phyloP scores from a whole-genome alignment of 2,113 vertebrate genomes.

The Campylorhamphus procurvoides region DNA sequence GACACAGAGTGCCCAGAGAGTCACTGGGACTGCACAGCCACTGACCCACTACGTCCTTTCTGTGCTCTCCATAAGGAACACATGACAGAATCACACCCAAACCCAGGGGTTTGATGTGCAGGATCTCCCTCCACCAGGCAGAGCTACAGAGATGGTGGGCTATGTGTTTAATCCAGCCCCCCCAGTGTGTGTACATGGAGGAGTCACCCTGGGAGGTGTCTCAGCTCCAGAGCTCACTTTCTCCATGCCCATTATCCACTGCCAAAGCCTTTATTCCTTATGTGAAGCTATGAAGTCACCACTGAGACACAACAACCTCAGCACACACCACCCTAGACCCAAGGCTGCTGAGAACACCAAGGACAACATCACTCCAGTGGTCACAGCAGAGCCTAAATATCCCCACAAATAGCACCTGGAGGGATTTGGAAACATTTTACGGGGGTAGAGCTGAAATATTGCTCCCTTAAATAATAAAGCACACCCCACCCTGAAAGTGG shows the following conservation, averaged over 20 bases:
- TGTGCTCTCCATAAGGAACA: background rate
- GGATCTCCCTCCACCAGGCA: background rate
- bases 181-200: fast-evolving
- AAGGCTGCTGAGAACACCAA: background rate
- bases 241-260: background rate
- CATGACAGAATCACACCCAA: background rate
- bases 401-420: fast-evolving
- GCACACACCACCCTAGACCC: background rate
- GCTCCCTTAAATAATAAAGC: background rate
- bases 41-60: background rate
- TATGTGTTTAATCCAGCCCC: background rate
- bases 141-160: background rate
- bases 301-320: background rate
- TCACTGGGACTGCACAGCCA: fast-evolving
- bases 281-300: background rate
- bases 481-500: background rate
- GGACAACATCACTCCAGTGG: background rate
- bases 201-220: background rate
- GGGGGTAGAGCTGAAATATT: background rate
- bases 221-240: background rate
- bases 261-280: background rate
- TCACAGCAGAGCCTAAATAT: background rate
- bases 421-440: background rate
- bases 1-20: background rate
- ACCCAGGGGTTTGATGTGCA: background rate